Conservation (phyloP, 1,140 invertebrate genomes). For the Bradysia coprophila region DNA sequence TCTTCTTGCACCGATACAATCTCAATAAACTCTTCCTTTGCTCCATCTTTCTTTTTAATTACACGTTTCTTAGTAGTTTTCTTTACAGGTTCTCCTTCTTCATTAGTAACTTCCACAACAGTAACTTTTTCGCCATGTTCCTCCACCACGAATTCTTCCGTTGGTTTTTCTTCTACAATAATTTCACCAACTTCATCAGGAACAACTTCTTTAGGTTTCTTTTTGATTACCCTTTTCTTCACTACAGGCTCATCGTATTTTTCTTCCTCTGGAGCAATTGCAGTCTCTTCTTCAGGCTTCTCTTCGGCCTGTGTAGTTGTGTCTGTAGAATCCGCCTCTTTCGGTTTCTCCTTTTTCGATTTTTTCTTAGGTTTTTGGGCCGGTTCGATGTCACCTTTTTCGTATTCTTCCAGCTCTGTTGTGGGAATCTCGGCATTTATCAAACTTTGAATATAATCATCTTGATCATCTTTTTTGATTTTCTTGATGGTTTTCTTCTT, state of each 20-base stretch:
- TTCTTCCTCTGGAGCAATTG: constrained; percentile 13
- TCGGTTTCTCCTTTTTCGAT: not conserved
- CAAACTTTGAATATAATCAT: constrained; percentile 6
- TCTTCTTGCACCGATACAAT: constrained; percentile 25
- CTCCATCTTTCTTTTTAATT: constrained; percentile 16
- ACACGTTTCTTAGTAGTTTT: constrained; percentile 15
- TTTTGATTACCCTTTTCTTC: constrained; percentile 7
- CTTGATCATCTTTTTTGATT: constrained; percentile 8
- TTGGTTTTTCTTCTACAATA: constrained; percentile 6
- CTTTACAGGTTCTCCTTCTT: not conserved
- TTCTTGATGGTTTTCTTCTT: constrained; percentile 11
- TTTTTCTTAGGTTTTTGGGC: constrained; percentile 11
- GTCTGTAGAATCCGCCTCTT: not conserved
- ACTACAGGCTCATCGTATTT: no score
- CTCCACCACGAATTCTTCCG: constrained; percentile 5
- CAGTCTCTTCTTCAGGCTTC: constrained; percentile 7
- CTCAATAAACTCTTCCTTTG: constrained; percentile 18
- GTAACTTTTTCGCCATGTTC: no score
- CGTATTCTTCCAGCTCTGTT: constrained; percentile 12
- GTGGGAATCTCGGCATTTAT: constrained; percentile 18
- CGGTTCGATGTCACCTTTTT: constrained; percentile 18
- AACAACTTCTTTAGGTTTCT: constrained; percentile 5
- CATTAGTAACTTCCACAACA: not conserved
- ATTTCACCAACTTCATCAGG: constrained; percentile 2
- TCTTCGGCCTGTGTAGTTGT: constrained; percentile 1